These are phyloP conservation scores for Ephydatia muelleri DNA, from an alignment of 37 sponge, comb jelly and placozoan genomes.

Conservation along the genomic window DNA sequence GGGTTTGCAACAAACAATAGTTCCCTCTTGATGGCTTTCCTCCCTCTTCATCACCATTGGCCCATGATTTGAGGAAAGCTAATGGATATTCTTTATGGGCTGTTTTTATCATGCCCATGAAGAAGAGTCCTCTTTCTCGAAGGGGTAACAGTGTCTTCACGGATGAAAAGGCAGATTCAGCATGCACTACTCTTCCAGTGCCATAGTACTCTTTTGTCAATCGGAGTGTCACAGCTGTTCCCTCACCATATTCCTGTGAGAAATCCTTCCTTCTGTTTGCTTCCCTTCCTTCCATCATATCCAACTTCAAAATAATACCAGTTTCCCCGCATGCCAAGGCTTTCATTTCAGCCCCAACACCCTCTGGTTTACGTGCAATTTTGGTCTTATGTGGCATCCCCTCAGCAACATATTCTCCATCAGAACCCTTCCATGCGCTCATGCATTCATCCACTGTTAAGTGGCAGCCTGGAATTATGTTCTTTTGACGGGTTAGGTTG, in stretches of 20 bases:
- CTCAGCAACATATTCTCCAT: not conserved
- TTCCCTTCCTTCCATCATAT: not conserved
- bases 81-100: not conserved
- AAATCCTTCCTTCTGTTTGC: not conserved
- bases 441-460: not conserved
- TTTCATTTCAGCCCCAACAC: not conserved
- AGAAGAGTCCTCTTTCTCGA: not conserved
- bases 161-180: not conserved
- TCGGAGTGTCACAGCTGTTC: not conserved
- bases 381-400: not conserved
- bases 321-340: not conserved
- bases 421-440: not conserved
- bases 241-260: not conserved
- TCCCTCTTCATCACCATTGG: not conserved
- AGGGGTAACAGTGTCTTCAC: not conserved
- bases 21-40: not conserved
- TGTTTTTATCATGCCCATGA: not conserved
- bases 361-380: not conserved
- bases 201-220: not conserved
- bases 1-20: not conserved
- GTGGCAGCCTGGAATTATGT: not conserved
- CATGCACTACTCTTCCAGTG: slow-evolving; percentile 1
- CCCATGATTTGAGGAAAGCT: not conserved
- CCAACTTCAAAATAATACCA: slow-evolving; percentile 1
- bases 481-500: not conserved